Evolutionary conservation across 2,113 vertebrate species (phyloP), one percentile per base, ranked within the genome.

Genomic region (Oncorhynchus kisutch): DNA sequence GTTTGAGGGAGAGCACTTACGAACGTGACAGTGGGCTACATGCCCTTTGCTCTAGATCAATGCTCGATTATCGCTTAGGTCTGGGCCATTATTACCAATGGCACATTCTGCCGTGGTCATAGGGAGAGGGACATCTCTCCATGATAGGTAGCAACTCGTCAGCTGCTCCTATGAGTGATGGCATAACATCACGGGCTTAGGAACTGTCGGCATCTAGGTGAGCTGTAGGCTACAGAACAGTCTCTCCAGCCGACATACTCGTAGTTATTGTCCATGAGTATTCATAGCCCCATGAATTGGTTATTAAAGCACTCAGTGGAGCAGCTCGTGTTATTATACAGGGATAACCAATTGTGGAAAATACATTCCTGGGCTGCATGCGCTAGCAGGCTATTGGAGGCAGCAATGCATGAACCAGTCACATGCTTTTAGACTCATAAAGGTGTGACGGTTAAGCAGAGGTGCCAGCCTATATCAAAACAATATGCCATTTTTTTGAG

Each of bases 21-120:
- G 76, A 82, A 54, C 74, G 73, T 62, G 70, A 60, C 73, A 76
- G 80, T 77, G 2, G 34, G 34, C 39, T 39, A 29, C 34, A 76
- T 80, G 85, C 88, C 88, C 89, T 91, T 90, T 86, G 83, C 84
- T 87, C 87, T 57, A 84, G 85, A 88, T 87, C 48, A 78, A 87
- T 67, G 31, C 18, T 20, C 4, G 3, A 24, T 64, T 73, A 75
- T 51, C 29, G 9, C 20, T 59, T 81, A 60, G 80, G 73, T 79
- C 81, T 69, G 76, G 75, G 78, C 45, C 59, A 79, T 71, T 76
- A 79, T 59, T 12, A 82, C 74, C 80, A 76, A 74, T 69, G 45
- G 75, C 49, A 68, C 80, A 45, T 45, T 45, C 39, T 9, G 39
- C 39, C 9, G 39, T 45, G 69, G 31, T 71, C 67, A 74, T 29